Percentiles rank a stretch among this genome's conserved stretches.
Evolutionary conservation across 2,113 vertebrate species (phyloP).

Genomic region (Hiodon tergisus): DNA sequence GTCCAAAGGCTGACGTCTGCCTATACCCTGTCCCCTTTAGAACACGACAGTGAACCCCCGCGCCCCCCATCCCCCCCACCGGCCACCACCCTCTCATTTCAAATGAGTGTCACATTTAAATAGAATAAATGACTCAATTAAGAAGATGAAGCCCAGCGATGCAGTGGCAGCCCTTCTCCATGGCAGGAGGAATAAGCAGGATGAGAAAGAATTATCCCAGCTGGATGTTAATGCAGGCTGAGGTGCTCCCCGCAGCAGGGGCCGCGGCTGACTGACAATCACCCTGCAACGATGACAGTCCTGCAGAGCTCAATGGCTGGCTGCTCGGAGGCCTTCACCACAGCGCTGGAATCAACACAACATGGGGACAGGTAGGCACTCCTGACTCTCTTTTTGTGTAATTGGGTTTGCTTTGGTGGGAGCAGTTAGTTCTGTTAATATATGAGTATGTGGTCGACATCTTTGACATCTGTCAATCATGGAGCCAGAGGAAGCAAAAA

Average conservation of each 20-base stretch:
- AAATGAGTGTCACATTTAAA: slow-evolving; percentile 61
- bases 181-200: slow-evolving; percentile 55
- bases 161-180: slow-evolving; percentile 67
- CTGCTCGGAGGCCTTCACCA: slow-evolving; percentile 56
- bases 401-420: slow-evolving; percentile 51
- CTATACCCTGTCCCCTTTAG: slow-evolving; percentile 26
- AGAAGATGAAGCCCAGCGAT: slow-evolving; percentile 72
- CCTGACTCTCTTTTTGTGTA: slow-evolving; percentile 53
- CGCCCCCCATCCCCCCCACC: slow-evolving; percentile 15
- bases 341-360: slow-evolving; percentile 58
- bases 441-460: background rate
- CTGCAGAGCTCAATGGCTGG: slow-evolving; percentile 49
- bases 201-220: slow-evolving; percentile 78
- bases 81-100: slow-evolving; percentile 21
- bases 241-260: slow-evolving; percentile 62
- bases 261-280: slow-evolving; percentile 64
- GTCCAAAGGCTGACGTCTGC: slow-evolving; percentile 28
- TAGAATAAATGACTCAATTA: slow-evolving; percentile 85
- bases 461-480: background rate
- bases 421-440: slow-evolving; percentile 34
- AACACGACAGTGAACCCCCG: slow-evolving; percentile 25
- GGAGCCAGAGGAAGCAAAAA: background rate
- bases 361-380: slow-evolving; percentile 49
- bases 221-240: slow-evolving; percentile 71
- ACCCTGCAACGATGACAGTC: slow-evolving; percentile 48